A percentile compares a stretch with the other conserved stretches of the same genome.
These are phyloP conservation scores for Acrobasis suavella DNA, from an alignment of 2,888 invertebrate genomes.

Conservation along the genomic window DNA sequence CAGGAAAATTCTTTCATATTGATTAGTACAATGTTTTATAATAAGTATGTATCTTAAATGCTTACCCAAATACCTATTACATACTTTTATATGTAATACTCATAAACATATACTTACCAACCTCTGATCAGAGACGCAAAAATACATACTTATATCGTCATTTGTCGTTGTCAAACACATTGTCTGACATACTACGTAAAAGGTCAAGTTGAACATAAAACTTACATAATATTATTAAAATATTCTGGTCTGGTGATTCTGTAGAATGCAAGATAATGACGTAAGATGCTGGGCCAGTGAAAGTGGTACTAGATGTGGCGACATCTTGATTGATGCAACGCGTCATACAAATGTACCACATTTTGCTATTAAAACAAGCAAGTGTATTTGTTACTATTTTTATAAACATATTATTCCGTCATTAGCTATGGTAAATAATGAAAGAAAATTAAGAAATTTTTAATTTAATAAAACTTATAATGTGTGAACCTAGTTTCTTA, in stretches of 20 bases:
- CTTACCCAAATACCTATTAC: no score
- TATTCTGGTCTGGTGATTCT: constrained; percentile 10
- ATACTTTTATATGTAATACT: no score
- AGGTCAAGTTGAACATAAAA: constrained; percentile 14
- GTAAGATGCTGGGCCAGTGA: constrained; percentile 12
- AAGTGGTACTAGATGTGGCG: constrained; percentile 14
- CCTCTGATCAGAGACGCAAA: neutral
- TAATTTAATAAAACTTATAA: no score
- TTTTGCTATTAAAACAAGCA: no score
- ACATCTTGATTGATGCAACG: constrained; percentile 18
- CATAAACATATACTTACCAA: neutral
- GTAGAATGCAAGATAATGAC: constrained; percentile 13
- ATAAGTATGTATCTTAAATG: no score
- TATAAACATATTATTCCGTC: no score
- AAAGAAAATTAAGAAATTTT: no score
- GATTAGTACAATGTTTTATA: no score
- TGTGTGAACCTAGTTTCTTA: no score
- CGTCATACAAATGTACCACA: neutral
- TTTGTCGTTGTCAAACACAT: constrained; percentile 1
- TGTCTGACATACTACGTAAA: neutral
- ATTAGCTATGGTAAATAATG: no score
- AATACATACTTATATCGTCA: neutral
- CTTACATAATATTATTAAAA: constrained; percentile 14
- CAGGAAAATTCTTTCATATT: no score
- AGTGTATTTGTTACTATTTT: no score